Percentiles rank a stretch among this genome's conserved stretches.
Evolutionary conservation across 2,797 vertebrate species (phyloP).

Genomic region (Tamandua tetradactyla): DNA sequence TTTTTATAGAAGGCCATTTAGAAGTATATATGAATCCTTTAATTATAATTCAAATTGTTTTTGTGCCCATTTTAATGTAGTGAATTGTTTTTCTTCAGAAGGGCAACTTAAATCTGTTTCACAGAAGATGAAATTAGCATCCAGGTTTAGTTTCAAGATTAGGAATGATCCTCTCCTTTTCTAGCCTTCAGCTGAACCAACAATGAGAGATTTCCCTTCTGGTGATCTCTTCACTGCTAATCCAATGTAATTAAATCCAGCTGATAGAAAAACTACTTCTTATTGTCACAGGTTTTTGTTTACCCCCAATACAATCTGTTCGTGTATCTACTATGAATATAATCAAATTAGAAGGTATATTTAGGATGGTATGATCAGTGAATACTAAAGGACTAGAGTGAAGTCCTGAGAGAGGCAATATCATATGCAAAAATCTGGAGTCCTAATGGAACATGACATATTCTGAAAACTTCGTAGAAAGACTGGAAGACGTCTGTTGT

Average conservation of each 20-base stretch:
- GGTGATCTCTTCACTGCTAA: constrained; percentile 4
- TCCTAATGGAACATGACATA: not conserved
- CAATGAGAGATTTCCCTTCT: constrained; percentile 8
- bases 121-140: constrained; percentile 50
- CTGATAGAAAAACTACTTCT: constrained; percentile 54
- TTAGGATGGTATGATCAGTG: not conserved
- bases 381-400: not conserved
- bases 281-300: constrained; percentile 15
- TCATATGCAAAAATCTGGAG: not conserved
- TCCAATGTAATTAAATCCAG: constrained; percentile 53
- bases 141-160: constrained; percentile 30
- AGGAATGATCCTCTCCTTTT: not conserved
- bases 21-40: not conserved
- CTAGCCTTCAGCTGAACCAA: not conserved
- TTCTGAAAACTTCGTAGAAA: not conserved
- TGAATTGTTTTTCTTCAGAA: not conserved
- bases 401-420: not conserved
- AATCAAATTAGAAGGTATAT: constrained; percentile 53
- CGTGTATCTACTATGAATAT: not conserved
- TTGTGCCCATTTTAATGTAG: not conserved
- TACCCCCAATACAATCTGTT: not conserved
- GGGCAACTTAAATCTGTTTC: constrained; percentile 39
- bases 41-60: not conserved
- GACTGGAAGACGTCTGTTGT: too few species aligned
- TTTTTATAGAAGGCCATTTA: not conserved